phyloP scores from a whole-genome alignment of 23 tunicate species.

The Diplosoma virens region DNA sequence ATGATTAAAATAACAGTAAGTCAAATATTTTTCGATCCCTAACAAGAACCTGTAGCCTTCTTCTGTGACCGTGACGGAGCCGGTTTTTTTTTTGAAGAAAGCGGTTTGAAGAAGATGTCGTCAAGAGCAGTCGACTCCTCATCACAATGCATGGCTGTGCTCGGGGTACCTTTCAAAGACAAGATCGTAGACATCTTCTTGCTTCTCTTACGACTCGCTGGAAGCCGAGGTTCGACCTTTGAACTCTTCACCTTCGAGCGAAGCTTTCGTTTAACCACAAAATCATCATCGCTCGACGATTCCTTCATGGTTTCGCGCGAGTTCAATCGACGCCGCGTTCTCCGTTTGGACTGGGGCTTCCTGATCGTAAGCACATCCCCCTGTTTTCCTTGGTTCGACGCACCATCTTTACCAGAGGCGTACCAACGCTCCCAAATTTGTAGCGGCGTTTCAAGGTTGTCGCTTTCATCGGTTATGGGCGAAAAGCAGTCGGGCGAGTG shows the following conservation, averaged over 20 bases:
- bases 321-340: slow-evolving; percentile 5
- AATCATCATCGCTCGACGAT: slow-evolving; percentile 1
- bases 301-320: neutral
- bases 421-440: slow-evolving; percentile 27
- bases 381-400: neutral
- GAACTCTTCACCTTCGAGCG: neutral
- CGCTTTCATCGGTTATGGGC: slow-evolving; percentile 46
- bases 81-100: neutral
- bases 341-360: neutral
- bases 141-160: no score
- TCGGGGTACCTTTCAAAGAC: no score
- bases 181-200: no score
- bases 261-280: neutral
- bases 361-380: no score
- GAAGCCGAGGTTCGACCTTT: no score
- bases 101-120: slow-evolving; percentile 18
- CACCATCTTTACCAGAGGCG: no score
- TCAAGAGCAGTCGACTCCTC: slow-evolving; percentile 17
- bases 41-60: neutral
- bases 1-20: no score
- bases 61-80: slow-evolving; percentile 8
- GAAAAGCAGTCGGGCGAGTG: no score
- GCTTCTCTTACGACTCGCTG: no score
- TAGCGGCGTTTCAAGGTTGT: slow-evolving; percentile 37
- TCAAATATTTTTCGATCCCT: no score